Evolutionary conservation across 2,888 invertebrate genomes (phyloP), one percentile per base, ranked within the genome.

Genomic region (Meteorus cinctellus): DNA sequence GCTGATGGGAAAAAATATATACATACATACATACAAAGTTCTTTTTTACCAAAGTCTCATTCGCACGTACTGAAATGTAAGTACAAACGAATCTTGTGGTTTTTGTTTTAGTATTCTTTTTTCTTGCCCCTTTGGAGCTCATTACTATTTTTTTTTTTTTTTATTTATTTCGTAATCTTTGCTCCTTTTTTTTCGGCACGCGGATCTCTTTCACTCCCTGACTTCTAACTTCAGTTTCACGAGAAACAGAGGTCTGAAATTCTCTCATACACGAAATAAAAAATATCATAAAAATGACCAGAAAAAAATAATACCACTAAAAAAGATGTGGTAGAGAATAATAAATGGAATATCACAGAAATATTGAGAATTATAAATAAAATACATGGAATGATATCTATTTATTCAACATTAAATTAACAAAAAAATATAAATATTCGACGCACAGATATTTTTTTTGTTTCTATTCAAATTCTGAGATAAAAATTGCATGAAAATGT

Each of bases 11-110:
- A 8, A 34, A 34, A 19, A 4, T 19, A 19, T 55, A 19, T 6
- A 55, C 55, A 24, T 48, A 48, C 16, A 48, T 48, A 48, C n/a
- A 3, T 14, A 45, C 12, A 24, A 45, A 12, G 10, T 45, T 48
- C n/a, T 14, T 62, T 75, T 48, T 51, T n/a, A 34, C 62, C 51
- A 65, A 70, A 75, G 27, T 63, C 55, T 70, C 75, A 75, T 69
- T 70, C 70, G 51, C 70, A 69, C 75, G 75, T 70, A 65, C 70
- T 8, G 48, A 65, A 63, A 55, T 55, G 34, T 51, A 70, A 70
- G 70, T 75, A 55, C n/a, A 34, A 65, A 65, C 34, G 69, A 65
- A 70, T 75, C 69, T 68, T 51, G 29, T 27, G 51, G 29, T 59
- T 59, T 48, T 29, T 45, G 29, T 41, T 45, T 51, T 29, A n/a